phyloP scores from a whole-genome alignment of 2,888 invertebrate species.

The Cerastis rubricosa region DNA sequence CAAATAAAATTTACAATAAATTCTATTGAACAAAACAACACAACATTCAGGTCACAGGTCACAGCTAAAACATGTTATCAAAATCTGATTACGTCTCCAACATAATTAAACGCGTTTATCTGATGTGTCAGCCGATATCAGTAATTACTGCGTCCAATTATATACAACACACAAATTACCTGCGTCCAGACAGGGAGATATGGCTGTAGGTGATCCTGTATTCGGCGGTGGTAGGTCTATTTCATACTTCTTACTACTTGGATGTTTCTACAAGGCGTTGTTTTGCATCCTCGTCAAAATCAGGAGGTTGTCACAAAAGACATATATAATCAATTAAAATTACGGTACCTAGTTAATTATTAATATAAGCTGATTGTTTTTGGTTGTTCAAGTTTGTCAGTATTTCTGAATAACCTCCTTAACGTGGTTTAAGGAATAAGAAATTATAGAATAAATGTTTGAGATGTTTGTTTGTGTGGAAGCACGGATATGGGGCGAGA shows the following conservation, averaged over 20 bases:
- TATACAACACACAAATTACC: conserved; percentile 54
- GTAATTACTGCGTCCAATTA: conserved; percentile 63
- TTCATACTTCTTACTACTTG: conserved; percentile 16
- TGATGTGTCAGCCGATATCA: conserved; percentile 57
- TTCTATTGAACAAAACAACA: conserved; percentile 4
- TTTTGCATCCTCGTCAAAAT: too few relatives aligned
- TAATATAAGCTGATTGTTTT: too few relatives aligned
- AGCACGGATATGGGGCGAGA: too few relatives aligned
- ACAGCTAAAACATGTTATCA: conserved; percentile 46
- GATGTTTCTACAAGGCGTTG: not conserved
- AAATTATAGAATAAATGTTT: too few relatives aligned
- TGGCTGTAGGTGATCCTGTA: conserved; percentile 6
- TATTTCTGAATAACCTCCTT: too few relatives aligned
- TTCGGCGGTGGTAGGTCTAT: not conserved
- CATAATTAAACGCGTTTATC: conserved; percentile 62
- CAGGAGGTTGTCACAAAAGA: too few relatives aligned
- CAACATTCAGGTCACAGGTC: conserved; percentile 8
- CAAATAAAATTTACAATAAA: not conserved
- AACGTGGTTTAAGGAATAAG: too few relatives aligned
- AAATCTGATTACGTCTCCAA: conserved; percentile 55
- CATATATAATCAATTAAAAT: too few relatives aligned
- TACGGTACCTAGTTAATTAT: too few relatives aligned
- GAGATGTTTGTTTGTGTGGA: too few relatives aligned
- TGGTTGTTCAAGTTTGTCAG: too few relatives aligned
- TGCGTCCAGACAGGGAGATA: conserved; percentile 25